Base-by-base conservation (phyloP, 2,888 invertebrate genomes). In the Parnassius mnemosyne region DNA sequence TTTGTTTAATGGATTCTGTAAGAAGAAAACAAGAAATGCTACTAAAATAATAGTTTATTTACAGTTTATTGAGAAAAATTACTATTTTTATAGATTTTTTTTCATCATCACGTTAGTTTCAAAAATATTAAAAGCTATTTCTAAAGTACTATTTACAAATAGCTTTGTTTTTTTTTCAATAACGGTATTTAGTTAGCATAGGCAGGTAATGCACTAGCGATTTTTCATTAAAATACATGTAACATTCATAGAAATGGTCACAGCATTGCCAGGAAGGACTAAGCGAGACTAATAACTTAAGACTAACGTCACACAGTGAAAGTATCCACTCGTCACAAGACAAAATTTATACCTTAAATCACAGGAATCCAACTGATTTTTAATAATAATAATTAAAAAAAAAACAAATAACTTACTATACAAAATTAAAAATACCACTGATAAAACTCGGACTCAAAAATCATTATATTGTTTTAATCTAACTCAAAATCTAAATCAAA, bases 41-140 rank as follows among this genome's bases (percentile, higher is more conserved):
- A 84, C 89, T 91, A 89, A 87, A 86, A 87, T 92, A 85, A 84
- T 83, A 84, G 85, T 91, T 86, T 59, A 89, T 88, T 89, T 89
- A 90, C 90, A 89, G 75, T 85, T 83, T 83, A 81, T 77, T 77
- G 78, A 79, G 78, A 81, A 78, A 34, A 85, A 81, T 87, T 89
- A 81, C 87, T 84, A 87, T 89, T 88, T 88, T 89, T 88, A 82
- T 84, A 79, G 54, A 53, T 71, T 74, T 76, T 81, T 80, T 71
- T 71, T 76, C 72, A 69, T 65, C 65, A 75, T 77, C 74, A 79
- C 72, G 75, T 81, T 44, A 16, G 71, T 76, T 77, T 81, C 75
- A 78, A 80, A 62, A 66, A 58, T 78, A 81, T 80, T 81, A 81
- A 81, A 85, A 86, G 87, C 85, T 84, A 89, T 87, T 87, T 87